A percentile compares a stretch with the other conserved stretches of the same genome.
Conservation (phyloP, 2,888 invertebrate species). For the Acronicta leporina region DNA sequence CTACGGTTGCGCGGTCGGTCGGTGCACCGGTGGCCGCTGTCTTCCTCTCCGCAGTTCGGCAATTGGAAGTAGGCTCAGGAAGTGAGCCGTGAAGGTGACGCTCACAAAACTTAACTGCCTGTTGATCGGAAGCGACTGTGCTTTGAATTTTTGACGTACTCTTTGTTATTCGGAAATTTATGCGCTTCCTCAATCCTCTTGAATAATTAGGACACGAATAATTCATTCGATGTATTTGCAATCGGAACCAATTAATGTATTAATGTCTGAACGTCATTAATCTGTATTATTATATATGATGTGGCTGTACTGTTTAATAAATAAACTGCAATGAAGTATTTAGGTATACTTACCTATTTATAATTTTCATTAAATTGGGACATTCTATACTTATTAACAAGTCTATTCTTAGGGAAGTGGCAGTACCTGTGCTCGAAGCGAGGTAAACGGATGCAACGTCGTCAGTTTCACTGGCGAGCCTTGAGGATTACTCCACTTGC, state of each 20-base stretch:
- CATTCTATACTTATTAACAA: not conserved
- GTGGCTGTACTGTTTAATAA: no score
- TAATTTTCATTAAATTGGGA: constrained; percentile 6
- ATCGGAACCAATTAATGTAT: constrained; percentile 21
- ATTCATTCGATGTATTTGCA: constrained; percentile 35
- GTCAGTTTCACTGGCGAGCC: constrained; percentile 77
- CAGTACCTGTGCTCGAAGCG: constrained; percentile 62
- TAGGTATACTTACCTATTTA: no score
- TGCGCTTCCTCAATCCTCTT: constrained; percentile 72
- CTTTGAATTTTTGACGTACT: constrained; percentile 81
- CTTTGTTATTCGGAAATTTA: constrained; percentile 69
- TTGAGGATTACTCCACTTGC: constrained; percentile 73
- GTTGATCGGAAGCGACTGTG: constrained; percentile 84
- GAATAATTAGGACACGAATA: constrained; percentile 66
- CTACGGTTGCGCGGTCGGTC: constrained; percentile 83
- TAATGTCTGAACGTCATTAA: no score
- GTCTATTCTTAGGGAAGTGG: constrained; percentile 59
- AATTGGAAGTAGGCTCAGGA: constrained; percentile 81
- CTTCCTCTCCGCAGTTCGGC: constrained; percentile 81
- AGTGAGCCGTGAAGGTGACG: constrained; percentile 83
- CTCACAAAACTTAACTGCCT: constrained; percentile 73
- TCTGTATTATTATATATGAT: no score
- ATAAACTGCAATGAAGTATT: constrained; percentile 4
- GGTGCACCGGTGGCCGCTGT: constrained; percentile 81
- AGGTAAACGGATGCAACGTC: constrained; percentile 74